Conservation (phyloP, 2,797 vertebrate genomes). For the Mormyrops attenuatus region DNA sequence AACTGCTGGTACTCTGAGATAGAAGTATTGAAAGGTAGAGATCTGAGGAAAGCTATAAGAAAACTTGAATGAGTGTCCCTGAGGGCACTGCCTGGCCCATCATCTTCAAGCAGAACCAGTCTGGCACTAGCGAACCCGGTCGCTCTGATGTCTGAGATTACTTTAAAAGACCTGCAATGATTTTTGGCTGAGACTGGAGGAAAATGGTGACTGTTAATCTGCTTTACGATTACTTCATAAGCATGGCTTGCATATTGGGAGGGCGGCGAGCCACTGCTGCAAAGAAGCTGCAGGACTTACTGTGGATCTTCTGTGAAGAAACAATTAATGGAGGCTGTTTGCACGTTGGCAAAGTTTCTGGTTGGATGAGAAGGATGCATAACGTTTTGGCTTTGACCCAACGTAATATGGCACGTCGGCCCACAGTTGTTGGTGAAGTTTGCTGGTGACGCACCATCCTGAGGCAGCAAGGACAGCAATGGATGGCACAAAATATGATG, state of each 20-base stretch:
- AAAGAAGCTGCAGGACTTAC: neutral
- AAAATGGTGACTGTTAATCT: neutral
- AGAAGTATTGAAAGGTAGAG: neutral
- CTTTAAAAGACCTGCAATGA: neutral
- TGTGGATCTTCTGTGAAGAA: neutral
- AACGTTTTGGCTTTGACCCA: neutral
- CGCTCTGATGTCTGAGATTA: neutral
- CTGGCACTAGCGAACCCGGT: neutral
- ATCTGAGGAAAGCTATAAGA: neutral
- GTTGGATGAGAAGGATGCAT: neutral
- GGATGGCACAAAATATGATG: neutral
- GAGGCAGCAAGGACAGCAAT: neutral
- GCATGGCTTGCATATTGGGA: neutral
- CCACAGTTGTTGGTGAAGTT: neutral
- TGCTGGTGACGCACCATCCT: neutral
- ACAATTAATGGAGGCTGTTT: neutral
- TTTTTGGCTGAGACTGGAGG: neutral
- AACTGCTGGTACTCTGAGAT: neutral
- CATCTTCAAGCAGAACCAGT: neutral
- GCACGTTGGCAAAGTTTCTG: neutral
- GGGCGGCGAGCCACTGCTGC: neutral
- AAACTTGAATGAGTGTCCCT: constrained; percentile 1
- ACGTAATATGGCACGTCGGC: neutral
- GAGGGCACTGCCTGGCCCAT: neutral
- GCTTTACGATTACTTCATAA: neutral